Evolutionary conservation across 2,888 invertebrate species (phyloP).

Genomic region (Nemurella pictetii): DNA sequence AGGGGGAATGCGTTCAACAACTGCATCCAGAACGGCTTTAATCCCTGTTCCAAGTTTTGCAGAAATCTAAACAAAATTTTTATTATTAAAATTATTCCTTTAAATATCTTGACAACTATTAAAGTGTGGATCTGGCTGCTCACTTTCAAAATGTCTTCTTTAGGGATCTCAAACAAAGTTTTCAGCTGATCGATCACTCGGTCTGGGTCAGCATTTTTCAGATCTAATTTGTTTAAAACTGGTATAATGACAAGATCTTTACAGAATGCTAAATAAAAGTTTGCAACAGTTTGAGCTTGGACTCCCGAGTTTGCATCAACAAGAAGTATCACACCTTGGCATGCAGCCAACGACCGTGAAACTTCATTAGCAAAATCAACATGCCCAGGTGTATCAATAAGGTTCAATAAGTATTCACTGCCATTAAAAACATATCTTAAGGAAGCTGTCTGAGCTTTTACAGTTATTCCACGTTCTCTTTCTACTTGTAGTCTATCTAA

Average conservation of each 20-base stretch:
- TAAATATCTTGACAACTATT: neutral
- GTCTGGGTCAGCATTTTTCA: slow-evolving; percentile 87
- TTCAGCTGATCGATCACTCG: slow-evolving; percentile 77
- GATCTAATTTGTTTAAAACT: slow-evolving; percentile 94
- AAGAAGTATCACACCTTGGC: slow-evolving; percentile 91
- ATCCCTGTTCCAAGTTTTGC: slow-evolving; percentile 91
- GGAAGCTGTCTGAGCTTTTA: slow-evolving; percentile 96
- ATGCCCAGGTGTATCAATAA: slow-evolving; percentile 98
- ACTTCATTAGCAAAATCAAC: slow-evolving; percentile 96
- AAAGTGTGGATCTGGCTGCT: slow-evolving; percentile 32
- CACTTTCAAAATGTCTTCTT: slow-evolving; percentile 73
- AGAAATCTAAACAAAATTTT: slow-evolving; percentile 63
- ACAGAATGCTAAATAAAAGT: slow-evolving; percentile 87
- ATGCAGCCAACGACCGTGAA: slow-evolving; percentile 85
- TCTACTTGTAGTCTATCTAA: slow-evolving; percentile 83
- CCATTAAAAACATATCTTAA: slow-evolving; percentile 72
- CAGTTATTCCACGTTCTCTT: slow-evolving; percentile 95
- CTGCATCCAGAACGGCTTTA: slow-evolving; percentile 71
- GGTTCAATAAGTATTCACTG: slow-evolving; percentile 80
- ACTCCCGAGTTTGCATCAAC: slow-evolving; percentile 96
- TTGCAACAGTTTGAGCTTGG: slow-evolving; percentile 97
- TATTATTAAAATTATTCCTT: neutral
- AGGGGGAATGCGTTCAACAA: slow-evolving; percentile 78
- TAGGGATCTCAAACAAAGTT: slow-evolving; percentile 78
- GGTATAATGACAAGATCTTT: slow-evolving; percentile 83